Base-by-base conservation (phyloP, 2,113 vertebrate species). In the Daubentonia madagascariensis region DNA sequence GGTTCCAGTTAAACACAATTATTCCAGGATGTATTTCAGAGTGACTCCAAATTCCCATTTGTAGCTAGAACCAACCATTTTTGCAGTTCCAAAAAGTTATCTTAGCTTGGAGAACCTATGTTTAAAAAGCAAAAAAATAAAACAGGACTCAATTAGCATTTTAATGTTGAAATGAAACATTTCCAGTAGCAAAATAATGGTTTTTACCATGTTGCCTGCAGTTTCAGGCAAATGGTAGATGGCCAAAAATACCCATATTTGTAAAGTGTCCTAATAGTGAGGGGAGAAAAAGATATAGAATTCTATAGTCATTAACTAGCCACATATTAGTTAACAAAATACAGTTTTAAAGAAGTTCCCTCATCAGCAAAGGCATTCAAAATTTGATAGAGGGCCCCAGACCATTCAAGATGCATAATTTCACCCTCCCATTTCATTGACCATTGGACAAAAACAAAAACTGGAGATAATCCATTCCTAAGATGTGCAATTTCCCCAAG, bases 1-100 rank as follows among this genome's bases (percentile, higher is more conserved):
- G 98, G 98, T 97, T 98, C 98, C 98, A 98, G 98, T 98, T 98
- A 98, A 98, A 98, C 92, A 98, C 98, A 97, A 98, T 98, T 98
- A 98, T 97, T 98, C 98, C 97, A 97, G 97, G 94, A 96, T 96
- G 78, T 96, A 91, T 98, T 98, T 98, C 97, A 97, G 96, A 98
- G 94, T 95, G 97, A 97, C 85, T 98, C 98, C 98, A 98, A 98
- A 98, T 96, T 98, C 97, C 98, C 98, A 98, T 98, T 98, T 98
- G 98, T 92, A 0, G 92, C 87, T 96, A 95, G 96, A 96, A 97
- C 97, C 97, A 97, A 98, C 83, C 98, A 98, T 98, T 97, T 98
- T 98, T 98, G 98, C 98, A 98, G 96, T 96, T 98, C 37, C 97
- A 98, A 96, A 98, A 98, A 97, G 95, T 89, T 97, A 90, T 94